Base-by-base conservation (phyloP, 2,888 invertebrate species). In the Caenorhabditis drosophilae region DNA sequence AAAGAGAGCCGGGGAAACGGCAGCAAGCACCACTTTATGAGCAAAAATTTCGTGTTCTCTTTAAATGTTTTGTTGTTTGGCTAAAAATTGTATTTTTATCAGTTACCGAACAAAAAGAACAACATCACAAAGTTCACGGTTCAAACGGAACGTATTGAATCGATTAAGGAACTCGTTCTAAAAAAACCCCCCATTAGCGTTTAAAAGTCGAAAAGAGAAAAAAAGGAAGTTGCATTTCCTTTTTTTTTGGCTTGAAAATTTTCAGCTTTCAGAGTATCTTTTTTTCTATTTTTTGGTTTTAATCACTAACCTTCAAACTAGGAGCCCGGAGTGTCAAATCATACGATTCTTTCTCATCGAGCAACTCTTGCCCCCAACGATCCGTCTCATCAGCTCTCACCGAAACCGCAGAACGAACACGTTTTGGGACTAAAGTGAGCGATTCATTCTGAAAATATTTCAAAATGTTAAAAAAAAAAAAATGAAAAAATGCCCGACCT, bases 121-220 rank as follows among this genome's bases (percentile, higher is more conserved):
- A 77, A 91, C 91, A 86, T 92, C 92, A 86, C 90, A 92, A 85
- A 92, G 91, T 84, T 92, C 90, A 58, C 90, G 89, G 84, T 90
- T 90, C 85, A 83, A 80, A 12, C 85, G 84, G 70, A 86, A 81
- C 16, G 82, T 84, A 67, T 84, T 83, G 51, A 86, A 74, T 11
- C 81, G 76, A 12, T 71, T 68, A 46, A 86, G 74, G 23, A 84
- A 58, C 3, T 76, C 73, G 41, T 67, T 70, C 75, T 79, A 70
- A 26, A 77, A 75, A 23, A 11, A 12, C 23, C 27, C 12, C 25
- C 9, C 15, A 6, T 9, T 16, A 38, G 6, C 38, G 7, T 15
- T 41, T 41, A 9, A 9, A 16, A 4, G 46, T 31, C 4, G 18
- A 46, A 34, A 47, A 47, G 16, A 35, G 9, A 18, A n/a, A 38